Base-by-base conservation (phyloP, 1,140 invertebrate species). In the Theocolax elegans region DNA sequence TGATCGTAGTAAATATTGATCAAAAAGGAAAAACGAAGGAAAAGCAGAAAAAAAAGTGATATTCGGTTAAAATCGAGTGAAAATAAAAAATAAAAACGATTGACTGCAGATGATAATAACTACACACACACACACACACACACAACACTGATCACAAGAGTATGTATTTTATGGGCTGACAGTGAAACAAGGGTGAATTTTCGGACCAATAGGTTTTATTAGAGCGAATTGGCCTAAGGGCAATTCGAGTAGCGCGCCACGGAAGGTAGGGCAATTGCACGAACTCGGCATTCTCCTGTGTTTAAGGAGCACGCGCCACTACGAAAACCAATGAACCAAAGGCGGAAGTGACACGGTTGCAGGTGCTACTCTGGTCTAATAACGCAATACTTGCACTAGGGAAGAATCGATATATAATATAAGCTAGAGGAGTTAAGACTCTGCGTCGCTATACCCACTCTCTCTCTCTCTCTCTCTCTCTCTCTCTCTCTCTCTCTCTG, bases 391-490 rank as follows among this genome's bases (percentile, higher is more conserved):
- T 58, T 42, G 63, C 38, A 40, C n/a, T 9, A 15, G 38, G 54
- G 54, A 56, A 65, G 40, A 64, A 73, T 75, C 72, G 62, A 73
- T 75, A 67, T 58, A 56, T 42, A 67, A 59, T n/a, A n/a, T n/a
- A n/a, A n/a, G 46, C 31, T n/a, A n/a, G n/a, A 62, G 64, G 67
- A 75, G 74, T 60, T 54, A 72, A 75, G 74, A 73, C 66, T 63
- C 42, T 17, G n/a, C n/a, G n/a, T n/a, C n/a, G n/a, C n/a, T n/a
- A n/a, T n/a, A n/a, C n/a, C n/a, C n/a, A n/a, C n/a, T n/a, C n/a
- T n/a, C n/a, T n/a, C n/a, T n/a, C n/a, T n/a, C n/a, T n/a, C n/a
- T n/a, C n/a, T n/a, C n/a, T n/a, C n/a, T n/a, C n/a, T n/a, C n/a
- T n/a, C n/a, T n/a, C n/a, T n/a, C n/a, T n/a, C n/a, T n/a, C n/a